These are phyloP conservation scores for Steatornis caripensis DNA, from an alignment of 2,113 vertebrate species.

Conservation along the genomic window DNA sequence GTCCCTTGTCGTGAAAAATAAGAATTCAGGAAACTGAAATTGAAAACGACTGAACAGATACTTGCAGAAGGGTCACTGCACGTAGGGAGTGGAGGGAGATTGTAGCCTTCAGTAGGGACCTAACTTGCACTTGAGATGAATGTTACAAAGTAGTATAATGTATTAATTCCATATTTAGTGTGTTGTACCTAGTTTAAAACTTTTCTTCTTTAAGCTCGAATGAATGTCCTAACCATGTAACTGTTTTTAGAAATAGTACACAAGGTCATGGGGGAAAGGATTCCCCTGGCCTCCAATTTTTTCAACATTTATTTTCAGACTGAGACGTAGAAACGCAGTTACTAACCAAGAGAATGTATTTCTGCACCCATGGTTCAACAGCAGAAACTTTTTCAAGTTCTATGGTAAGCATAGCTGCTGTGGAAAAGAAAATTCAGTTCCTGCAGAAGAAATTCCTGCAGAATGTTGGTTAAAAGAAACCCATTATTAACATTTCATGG, in stretches of 20 bases:
- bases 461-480: neutral
- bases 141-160: neutral
- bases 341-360: neutral
- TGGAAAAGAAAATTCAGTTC: neutral
- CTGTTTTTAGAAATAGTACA: neutral
- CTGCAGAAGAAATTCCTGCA: neutral
- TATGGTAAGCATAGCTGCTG: neutral
- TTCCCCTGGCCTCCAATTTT: neutral
- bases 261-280: neutral
- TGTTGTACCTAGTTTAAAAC: neutral
- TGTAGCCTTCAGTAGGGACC: fast-evolving
- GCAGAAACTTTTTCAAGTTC: neutral
- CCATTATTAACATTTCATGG: neutral
- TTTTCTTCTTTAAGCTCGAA: neutral
- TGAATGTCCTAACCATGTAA: neutral
- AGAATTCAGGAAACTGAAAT: neutral
- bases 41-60: neutral
- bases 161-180: neutral
- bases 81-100: fast-evolving
- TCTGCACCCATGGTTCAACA: neutral
- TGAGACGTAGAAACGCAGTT: neutral
- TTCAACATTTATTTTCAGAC: neutral
- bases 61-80: neutral
- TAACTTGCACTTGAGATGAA: neutral
- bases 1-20: neutral